These are phyloP conservation scores for Amiota minor DNA, from an alignment of 2,888 invertebrate genomes.

Conservation along the genomic window DNA sequence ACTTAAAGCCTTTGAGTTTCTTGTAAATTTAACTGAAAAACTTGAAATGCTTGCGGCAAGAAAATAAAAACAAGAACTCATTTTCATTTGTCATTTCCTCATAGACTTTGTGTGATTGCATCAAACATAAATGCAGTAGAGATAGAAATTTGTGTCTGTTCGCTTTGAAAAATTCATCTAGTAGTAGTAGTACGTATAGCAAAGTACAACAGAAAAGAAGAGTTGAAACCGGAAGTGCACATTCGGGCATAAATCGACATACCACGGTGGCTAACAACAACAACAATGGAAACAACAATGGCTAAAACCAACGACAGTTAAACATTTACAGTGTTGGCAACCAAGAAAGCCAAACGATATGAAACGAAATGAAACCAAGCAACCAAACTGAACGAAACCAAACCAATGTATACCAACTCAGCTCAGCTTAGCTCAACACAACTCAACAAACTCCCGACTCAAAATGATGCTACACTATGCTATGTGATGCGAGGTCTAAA, in stretches of 20 bases:
- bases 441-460: too few relatives aligned
- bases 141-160: not conserved
- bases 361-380: not conserved
- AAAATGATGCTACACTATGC: too few relatives aligned
- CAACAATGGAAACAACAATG: not conserved
- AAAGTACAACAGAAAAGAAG: not conserved
- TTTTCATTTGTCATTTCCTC: not conserved
- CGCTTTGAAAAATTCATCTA: not conserved
- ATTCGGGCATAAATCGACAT: slow-evolving; percentile 12
- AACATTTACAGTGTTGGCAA: not conserved
- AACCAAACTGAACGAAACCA: not conserved
- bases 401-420: not conserved
- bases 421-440: not conserved
- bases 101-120: not conserved
- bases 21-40: too few relatives aligned
- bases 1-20: too few relatives aligned
- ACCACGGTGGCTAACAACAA: slow-evolving; percentile 1
- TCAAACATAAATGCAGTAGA: not conserved
- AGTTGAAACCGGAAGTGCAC: slow-evolving; percentile 25
- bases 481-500: not conserved
- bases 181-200: not conserved
- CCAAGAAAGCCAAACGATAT: not conserved
- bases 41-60: too few relatives aligned
- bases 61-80: not conserved
- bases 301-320: not conserved